Percentiles rank a stretch among this genome's conserved stretches.
phyloP scores from a whole-genome alignment of 2,113 vertebrate genomes.

The Neomonachus schauinslandi region DNA sequence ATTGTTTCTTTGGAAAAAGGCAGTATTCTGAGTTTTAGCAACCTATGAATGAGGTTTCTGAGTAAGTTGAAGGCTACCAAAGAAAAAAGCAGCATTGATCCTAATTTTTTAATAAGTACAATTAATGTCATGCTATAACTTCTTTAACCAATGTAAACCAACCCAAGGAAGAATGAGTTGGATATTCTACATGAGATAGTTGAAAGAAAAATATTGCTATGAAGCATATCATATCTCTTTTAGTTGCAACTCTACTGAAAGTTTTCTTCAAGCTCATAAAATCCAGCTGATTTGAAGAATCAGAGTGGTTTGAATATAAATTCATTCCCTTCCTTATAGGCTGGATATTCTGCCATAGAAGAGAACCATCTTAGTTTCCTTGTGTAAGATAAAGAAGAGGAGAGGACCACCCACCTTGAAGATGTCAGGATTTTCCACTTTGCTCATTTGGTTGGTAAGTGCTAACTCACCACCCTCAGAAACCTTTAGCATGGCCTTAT shows the following conservation, averaged over 20 bases:
- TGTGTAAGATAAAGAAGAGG: constrained; percentile 83
- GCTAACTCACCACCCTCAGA: constrained; percentile 24
- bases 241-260: background rate
- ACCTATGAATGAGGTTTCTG: background rate
- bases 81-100: background rate
- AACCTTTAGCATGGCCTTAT: background rate
- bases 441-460: background rate
- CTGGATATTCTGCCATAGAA: constrained; percentile 81
- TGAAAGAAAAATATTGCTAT: background rate
- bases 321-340: constrained; percentile 49
- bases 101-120: background rate
- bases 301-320: background rate
- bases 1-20: background rate
- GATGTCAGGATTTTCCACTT: constrained; percentile 61
- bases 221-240: background rate
- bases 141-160: background rate
- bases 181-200: background rate
- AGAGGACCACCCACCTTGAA: constrained; percentile 81
- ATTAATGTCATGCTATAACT: background rate
- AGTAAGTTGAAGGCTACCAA: background rate
- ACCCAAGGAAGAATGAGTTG: background rate
- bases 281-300: background rate
- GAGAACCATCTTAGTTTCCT: constrained; percentile 72
- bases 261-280: background rate
- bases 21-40: background rate